phyloP scores from a whole-genome alignment of 2,888 invertebrate species.

The Mactromeris polynyma region DNA sequence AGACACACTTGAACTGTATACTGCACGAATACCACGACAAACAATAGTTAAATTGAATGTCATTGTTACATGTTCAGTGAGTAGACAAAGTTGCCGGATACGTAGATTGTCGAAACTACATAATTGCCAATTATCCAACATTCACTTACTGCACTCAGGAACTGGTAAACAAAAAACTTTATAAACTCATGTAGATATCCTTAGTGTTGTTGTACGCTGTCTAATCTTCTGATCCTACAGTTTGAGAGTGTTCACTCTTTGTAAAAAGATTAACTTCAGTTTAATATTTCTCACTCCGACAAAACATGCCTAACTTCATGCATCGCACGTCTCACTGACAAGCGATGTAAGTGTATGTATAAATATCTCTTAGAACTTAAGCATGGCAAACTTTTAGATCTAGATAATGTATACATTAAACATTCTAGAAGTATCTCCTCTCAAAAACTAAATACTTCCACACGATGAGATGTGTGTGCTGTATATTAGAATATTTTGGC shows the following conservation, averaged over 20 bases:
- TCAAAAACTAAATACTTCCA: conserved; percentile 11
- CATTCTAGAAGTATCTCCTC: neutral
- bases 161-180: neutral
- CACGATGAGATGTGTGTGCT: neutral
- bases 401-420: conserved; percentile 10
- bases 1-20: neutral
- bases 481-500: neutral
- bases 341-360: neutral
- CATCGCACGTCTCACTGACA: neutral
- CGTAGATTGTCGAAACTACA: neutral
- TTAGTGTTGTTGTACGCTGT: too few species aligned
- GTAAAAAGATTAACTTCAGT: neutral
- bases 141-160: neutral
- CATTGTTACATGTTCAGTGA: neutral
- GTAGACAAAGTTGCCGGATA: neutral
- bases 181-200: too few species aligned
- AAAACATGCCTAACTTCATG: neutral
- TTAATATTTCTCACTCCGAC: neutral
- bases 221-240: neutral
- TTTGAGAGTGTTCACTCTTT: neutral
- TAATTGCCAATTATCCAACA: conserved; percentile 20
- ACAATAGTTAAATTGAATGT: neutral
- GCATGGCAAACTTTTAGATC: conserved; percentile 5
- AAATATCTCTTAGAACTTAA: neutral
- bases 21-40: neutral